Percentiles rank a stretch among this genome's conserved stretches.
Evolutionary conservation across 2,113 vertebrate genomes (phyloP).

Genomic region (Hypomesus transpacificus): DNA sequence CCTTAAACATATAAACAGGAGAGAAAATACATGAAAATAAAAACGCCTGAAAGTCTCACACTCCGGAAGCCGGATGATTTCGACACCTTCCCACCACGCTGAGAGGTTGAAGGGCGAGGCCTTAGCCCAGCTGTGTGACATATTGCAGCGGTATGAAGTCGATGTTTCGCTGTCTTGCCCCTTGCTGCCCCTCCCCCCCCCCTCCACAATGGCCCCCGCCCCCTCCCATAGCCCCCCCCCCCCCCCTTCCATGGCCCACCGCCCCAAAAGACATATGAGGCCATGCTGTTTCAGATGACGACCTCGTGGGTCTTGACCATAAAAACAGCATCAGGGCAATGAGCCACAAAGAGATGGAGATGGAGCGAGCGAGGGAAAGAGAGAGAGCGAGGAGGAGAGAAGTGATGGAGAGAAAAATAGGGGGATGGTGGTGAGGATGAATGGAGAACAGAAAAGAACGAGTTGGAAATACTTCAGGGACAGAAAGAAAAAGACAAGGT

Average conservation of each 20-base stretch:
- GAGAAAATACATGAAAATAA: background rate
- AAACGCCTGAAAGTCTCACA: background rate
- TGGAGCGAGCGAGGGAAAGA: slow-evolving; percentile 11
- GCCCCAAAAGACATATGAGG: slow-evolving; percentile 56
- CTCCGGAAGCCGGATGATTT: background rate
- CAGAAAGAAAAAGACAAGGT: background rate
- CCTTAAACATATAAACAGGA: too few species aligned
- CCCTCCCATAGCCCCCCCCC: slow-evolving; percentile 19
- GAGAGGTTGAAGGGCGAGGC: slow-evolving; percentile 67
- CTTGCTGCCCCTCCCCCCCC: slow-evolving; percentile 47
- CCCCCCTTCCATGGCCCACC: slow-evolving; percentile 44
- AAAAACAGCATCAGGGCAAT: slow-evolving; percentile 99
- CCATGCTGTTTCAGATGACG: slow-evolving; percentile 78
- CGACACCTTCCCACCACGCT: slow-evolving; percentile 39
- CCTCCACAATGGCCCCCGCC: slow-evolving; percentile 34
- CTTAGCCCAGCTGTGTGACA: slow-evolving; percentile 67
- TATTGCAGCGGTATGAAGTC: slow-evolving; percentile 41
- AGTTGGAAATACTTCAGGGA: background rate
- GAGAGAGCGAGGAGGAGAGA: slow-evolving; percentile 8
- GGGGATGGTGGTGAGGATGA: too few species aligned
- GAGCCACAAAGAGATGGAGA: slow-evolving; percentile 73
- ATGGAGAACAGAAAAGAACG: background rate
- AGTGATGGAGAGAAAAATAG: background rate
- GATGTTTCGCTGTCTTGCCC: slow-evolving; percentile 55
- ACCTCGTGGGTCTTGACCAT: slow-evolving; percentile 97